Conservation (phyloP, 2,888 invertebrate species). For the Macropis europaea region DNA sequence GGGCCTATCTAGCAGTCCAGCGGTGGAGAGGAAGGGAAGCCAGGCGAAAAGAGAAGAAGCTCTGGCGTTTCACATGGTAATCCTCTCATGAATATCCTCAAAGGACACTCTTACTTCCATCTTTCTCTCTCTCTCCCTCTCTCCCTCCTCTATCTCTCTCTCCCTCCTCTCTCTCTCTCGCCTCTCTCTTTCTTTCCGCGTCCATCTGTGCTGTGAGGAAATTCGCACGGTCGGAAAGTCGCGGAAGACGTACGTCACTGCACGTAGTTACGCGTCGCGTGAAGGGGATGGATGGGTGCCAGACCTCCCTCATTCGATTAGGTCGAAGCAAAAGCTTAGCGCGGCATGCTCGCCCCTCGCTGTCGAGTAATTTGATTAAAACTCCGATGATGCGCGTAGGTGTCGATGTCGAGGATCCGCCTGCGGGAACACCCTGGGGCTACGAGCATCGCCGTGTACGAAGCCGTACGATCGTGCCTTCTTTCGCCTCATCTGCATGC, state of each 20-base stretch:
- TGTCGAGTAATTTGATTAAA: conserved; percentile 63
- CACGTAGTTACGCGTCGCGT: conserved; percentile 47
- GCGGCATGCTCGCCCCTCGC: conserved; percentile 52
- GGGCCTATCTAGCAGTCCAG: conserved; percentile 23
- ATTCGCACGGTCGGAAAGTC: conserved; percentile 17
- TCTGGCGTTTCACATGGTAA: conserved; percentile 76
- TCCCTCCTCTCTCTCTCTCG: background rate
- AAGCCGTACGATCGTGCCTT: conserved; percentile 25
- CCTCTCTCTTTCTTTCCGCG: background rate
- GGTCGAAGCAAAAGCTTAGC: conserved; percentile 62
- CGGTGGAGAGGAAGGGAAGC: conserved; percentile 36
- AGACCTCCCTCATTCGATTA: conserved; percentile 64
- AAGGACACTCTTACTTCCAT: conserved; percentile 56
- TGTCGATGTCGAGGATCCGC: conserved; percentile 53
- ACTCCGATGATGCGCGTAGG: conserved; percentile 59
- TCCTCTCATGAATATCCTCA: conserved; percentile 77
- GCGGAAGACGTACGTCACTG: conserved; percentile 41
- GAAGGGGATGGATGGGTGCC: conserved; percentile 14
- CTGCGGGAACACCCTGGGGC: conserved; percentile 6
- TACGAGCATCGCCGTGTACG: background rate
- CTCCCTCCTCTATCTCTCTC: no score
- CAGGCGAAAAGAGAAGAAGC: conserved; percentile 60
- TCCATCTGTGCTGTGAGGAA: background rate
- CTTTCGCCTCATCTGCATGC: conserved; percentile 35
- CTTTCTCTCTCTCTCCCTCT: background rate